Conservation (phyloP, 2,113 vertebrate genomes). For the Panthera uncia region DNA sequence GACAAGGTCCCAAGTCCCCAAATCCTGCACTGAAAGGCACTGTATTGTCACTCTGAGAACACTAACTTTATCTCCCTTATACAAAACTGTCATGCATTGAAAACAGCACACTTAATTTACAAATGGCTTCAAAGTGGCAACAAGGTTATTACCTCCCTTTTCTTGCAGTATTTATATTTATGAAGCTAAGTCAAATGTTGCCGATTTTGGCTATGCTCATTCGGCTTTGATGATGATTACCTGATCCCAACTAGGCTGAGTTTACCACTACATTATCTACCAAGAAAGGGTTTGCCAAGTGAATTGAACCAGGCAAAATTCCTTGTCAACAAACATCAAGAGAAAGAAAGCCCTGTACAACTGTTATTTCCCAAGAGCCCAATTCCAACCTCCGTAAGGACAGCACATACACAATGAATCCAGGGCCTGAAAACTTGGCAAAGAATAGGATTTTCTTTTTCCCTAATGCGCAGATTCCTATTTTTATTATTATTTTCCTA, state of each 20-base stretch:
- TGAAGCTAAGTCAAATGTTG: not conserved
- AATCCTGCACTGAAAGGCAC: not conserved
- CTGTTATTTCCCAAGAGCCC: not conserved
- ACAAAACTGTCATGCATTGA: not conserved
- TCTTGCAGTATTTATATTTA: not conserved
- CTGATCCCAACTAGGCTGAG: not conserved
- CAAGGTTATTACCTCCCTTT: not conserved
- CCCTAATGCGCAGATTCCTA: not conserved
- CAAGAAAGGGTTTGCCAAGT: not conserved
- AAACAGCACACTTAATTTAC: not conserved
- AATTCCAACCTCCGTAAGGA: not conserved
- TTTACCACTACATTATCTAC: not conserved
- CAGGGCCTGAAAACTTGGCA: not conserved
- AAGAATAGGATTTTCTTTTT: not conserved
- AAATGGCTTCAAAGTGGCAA: not conserved
- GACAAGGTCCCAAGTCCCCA: not conserved
- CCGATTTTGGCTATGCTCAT: not conserved
- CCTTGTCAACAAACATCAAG: not conserved
- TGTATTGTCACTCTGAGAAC: not conserved
- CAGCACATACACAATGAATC: not conserved
- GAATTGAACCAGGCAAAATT: not conserved
- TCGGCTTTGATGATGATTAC: not conserved
- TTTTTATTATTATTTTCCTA: not conserved
- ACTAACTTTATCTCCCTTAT: not conserved
- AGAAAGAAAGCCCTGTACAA: not conserved